Base-by-base conservation (phyloP, 2,888 invertebrate species). In the Achlya flavicornis region DNA sequence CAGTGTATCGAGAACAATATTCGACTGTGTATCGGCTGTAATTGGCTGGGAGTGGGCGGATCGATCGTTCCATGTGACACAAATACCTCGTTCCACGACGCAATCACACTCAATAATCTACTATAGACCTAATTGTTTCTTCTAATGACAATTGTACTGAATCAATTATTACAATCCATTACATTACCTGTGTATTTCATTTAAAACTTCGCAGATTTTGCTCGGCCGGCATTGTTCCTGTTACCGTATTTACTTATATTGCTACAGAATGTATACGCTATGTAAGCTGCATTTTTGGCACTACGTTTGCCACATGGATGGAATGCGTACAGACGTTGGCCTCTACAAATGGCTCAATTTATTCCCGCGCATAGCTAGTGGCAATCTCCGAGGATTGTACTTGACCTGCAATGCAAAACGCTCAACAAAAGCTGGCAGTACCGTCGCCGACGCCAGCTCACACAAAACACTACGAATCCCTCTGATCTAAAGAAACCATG, bases 81-180 rank as follows among this genome's bases (percentile, higher is more conserved):
- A 87, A 90, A 90, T 90, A 88, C 88, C 85, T 85, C 87, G 87
- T 88, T 88, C 86, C 81, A 83, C 85, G 81, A 83, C 87, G 85
- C 89, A 88, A 87, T 88, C 88, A 86, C 86, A 83, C 85, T 80
- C 84, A 77, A 85, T 90, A 89, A 92, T 90, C 89, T 86, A 89
- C 88, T 85, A 87, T 86, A 88, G 84, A 88, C 87, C 87, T 90
- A 92, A 92, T 92, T 90, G 90, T 87, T 91, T 87, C 88, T 87
- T 87, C 86, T 88, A 88, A 88, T 87, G 85, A 87, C 86, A 81
- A 84, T 84, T 84, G 82, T 81, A 78, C 80, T 73, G 81, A 81
- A 86, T 83, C 84, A 87, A 88, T 87, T 89, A 85, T 77, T 74
- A 78, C 81, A 78, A 84, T 79, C 79, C 77, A 84, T 84, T 84